Conservation (phyloP, 2,113 vertebrate genomes). For the Aptenodytes forsteri region DNA sequence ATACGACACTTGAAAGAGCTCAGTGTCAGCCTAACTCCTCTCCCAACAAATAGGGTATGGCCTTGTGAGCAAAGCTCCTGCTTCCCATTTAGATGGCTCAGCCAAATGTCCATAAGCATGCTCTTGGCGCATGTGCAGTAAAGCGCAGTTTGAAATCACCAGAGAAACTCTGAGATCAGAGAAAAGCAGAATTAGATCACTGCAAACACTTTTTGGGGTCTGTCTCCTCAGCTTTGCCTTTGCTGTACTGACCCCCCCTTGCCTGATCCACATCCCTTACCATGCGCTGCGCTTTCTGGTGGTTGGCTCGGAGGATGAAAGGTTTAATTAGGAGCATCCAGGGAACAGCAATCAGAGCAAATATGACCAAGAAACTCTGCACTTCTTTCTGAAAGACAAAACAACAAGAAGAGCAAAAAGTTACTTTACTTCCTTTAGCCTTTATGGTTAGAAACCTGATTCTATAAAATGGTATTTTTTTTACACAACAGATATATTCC, state of each 20-base stretch:
- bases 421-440: not conserved
- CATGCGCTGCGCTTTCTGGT: conserved; percentile 66
- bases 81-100: not conserved
- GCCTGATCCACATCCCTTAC: conserved; percentile 13
- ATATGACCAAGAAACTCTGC: conserved; percentile 81
- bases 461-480: not conserved
- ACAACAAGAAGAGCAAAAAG: not conserved
- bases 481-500: not conserved
- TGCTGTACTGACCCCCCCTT: not conserved
- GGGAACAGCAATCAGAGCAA: conserved; percentile 79
- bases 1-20: not conserved
- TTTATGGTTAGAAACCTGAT: not conserved
- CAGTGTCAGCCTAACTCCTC: not conserved
- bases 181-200: not conserved
- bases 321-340: conserved; percentile 87
- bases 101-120: not conserved
- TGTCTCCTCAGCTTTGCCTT: not conserved
- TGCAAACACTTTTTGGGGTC: not conserved
- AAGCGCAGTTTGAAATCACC: not conserved
- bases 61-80: not conserved
- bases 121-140: accelerated
- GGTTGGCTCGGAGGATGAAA: conserved; percentile 76
- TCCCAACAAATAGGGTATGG: not conserved
- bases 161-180: not conserved
- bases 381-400: conserved; percentile 74